Conservation (phyloP, 2,888 invertebrate genomes). For the Aphodius granarius region DNA sequence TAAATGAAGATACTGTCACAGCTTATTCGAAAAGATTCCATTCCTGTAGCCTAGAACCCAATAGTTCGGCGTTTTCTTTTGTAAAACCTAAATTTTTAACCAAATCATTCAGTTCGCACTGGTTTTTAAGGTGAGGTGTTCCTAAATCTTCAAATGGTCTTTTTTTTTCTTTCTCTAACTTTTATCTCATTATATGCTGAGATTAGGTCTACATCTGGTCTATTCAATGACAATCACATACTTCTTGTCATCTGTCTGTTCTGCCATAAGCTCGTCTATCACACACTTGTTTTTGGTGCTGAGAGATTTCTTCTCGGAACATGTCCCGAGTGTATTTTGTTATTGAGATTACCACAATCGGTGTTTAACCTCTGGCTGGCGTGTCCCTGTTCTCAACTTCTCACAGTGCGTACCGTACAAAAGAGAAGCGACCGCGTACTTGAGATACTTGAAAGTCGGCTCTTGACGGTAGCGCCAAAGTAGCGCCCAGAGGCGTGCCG, state of each 20-base stretch:
- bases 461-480: background rate
- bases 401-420: background rate
- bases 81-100: too few relatives aligned
- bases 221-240: background rate
- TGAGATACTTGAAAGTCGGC: background rate
- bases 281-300: background rate
- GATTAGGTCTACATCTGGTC: background rate
- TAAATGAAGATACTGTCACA: too few relatives aligned
- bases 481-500: background rate
- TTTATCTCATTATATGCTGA: too few relatives aligned
- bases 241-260: background rate
- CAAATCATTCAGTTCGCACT: too few relatives aligned
- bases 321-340: constrained; percentile 34
- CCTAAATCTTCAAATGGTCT: too few relatives aligned
- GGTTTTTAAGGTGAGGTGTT: too few relatives aligned
- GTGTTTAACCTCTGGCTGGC: constrained; percentile 30
- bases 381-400: background rate
- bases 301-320: background rate
- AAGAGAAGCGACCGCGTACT: background rate
- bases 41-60: too few relatives aligned
- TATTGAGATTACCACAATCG: constrained; percentile 40
- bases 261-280: background rate
- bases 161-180: too few relatives aligned
- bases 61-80: too few relatives aligned
- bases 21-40: too few relatives aligned